Evolutionary conservation across 2,797 vertebrate species (phyloP).

Genomic region (Danio jaintianensis): DNA sequence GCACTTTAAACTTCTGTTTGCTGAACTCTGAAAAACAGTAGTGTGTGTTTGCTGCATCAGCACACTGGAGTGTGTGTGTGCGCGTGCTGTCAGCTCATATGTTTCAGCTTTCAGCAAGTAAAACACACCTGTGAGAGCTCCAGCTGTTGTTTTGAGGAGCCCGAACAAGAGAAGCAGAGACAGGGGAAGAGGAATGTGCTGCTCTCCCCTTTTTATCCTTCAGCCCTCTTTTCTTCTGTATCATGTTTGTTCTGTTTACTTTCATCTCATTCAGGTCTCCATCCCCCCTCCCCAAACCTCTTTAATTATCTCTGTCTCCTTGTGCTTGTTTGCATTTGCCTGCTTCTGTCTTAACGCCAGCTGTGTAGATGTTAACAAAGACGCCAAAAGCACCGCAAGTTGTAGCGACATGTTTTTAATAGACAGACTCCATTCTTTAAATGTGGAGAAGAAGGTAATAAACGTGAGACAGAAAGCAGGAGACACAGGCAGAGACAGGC

Average conservation of each 20-base stretch:
- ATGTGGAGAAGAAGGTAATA: constrained; percentile 16
- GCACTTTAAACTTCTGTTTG: constrained; percentile 25
- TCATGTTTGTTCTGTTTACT: constrained; percentile 15
- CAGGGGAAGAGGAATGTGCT: constrained; percentile 68
- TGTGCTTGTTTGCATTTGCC: constrained; percentile 20
- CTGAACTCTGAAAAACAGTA: constrained; percentile 38
- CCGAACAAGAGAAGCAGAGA: constrained; percentile 58
- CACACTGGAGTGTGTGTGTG: constrained; percentile 1
- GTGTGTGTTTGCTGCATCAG: constrained; percentile 41
- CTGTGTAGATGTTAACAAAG: constrained; percentile 15
- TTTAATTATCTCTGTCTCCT: constrained; percentile 22
- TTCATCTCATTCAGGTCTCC: constrained; percentile 49
- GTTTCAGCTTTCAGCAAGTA: constrained; percentile 68
- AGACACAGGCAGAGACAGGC: constrained; percentile 41
- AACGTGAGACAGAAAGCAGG: not conserved
- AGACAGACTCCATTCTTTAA: constrained; percentile 19
- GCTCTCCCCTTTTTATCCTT: constrained; percentile 63
- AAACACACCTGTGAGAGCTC: constrained; percentile 78
- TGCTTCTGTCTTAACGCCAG: constrained; percentile 11
- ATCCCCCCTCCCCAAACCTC: constrained; percentile 50
- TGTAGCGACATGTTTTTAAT: constrained; percentile 27
- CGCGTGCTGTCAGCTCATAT: constrained; percentile 32
- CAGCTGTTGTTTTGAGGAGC: constrained; percentile 81
- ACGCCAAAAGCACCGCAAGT: constrained; percentile 7
- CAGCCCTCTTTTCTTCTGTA: constrained; percentile 47